Evolutionary conservation across 1,140 invertebrate genomes (phyloP), one percentile per base, ranked within the genome.

Genomic region (Gerris buenoi): DNA sequence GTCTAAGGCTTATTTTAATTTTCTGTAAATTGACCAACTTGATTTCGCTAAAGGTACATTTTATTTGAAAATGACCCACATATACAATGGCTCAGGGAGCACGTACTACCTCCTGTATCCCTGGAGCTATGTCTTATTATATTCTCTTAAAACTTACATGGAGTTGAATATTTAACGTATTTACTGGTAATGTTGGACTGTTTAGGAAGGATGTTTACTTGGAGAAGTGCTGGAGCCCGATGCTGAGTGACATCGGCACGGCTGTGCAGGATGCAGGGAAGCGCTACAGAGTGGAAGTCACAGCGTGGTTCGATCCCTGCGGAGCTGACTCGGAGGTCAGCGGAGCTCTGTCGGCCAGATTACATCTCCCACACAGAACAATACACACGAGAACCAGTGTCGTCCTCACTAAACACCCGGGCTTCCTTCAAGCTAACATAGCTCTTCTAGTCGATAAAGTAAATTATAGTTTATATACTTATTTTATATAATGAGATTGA

Each of bases 121-220:
- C n/a, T n/a, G n/a, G n/a, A n/a, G n/a, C n/a, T n/a, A n/a, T n/a
- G n/a, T n/a, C n/a, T n/a, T n/a, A n/a, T n/a, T n/a, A n/a, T n/a
- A n/a, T n/a, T n/a, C n/a, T n/a, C n/a, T n/a, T n/a, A n/a, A n/a
- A n/a, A n/a, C n/a, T n/a, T n/a, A n/a, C n/a, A n/a, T n/a, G n/a
- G n/a, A n/a, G n/a, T n/a, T n/a, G n/a, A n/a, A n/a, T n/a, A n/a
- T n/a, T n/a, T n/a, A n/a, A n/a, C n/a, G n/a, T n/a, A n/a, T n/a
- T n/a, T n/a, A n/a, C n/a, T n/a, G n/a, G n/a, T n/a, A n/a, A n/a
- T n/a, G n/a, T n/a, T n/a, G n/a, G n/a, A n/a, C n/a, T n/a, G n/a
- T n/a, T n/a, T 67, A 84, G 83, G 83, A 82, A 82, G 74, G 71
- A 78, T 57, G 79, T 86, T 18, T 78, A 80, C 69, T 65, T 86